Percentiles rank a stretch among this genome's conserved stretches.
Conservation (phyloP, 1,140 invertebrate species). For the Pectinophora gossypiella region DNA sequence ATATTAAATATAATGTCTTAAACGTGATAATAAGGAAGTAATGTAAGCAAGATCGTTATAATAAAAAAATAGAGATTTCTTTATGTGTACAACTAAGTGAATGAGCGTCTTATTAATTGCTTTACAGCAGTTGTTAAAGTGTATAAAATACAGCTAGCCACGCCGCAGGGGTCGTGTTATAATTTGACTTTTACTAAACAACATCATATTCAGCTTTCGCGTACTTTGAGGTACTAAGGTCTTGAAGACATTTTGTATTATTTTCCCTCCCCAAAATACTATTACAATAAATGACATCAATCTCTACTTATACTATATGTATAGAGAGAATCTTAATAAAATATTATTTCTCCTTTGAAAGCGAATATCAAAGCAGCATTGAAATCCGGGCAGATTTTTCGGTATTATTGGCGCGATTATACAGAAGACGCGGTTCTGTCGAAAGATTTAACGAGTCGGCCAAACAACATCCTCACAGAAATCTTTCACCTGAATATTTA, state of each 20-base stretch:
- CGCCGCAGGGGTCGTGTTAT: slow-evolving; percentile 30
- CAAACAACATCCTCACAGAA: slow-evolving; percentile 51
- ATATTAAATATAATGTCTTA: slow-evolving; percentile 56
- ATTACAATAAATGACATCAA: too few species aligned
- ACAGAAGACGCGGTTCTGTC: slow-evolving; percentile 33
- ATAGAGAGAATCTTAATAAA: slow-evolving; percentile 1
- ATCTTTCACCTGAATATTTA: slow-evolving; percentile 71
- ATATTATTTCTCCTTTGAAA: slow-evolving; percentile 56
- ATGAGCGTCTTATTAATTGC: slow-evolving; percentile 49
- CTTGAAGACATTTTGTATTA: too few species aligned
- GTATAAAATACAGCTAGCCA: slow-evolving; percentile 38
- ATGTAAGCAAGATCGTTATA: slow-evolving; percentile 60
- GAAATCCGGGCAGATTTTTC: slow-evolving; percentile 54
- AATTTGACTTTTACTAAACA: slow-evolving; percentile 19
- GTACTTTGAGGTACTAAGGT: too few species aligned
- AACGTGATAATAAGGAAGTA: slow-evolving; percentile 62
- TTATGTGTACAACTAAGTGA: slow-evolving; percentile 60
- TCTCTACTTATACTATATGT: too few species aligned
- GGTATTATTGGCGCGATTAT: slow-evolving; percentile 47
- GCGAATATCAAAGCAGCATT: slow-evolving; percentile 51
- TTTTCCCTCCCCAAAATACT: too few species aligned
- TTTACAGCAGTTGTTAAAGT: slow-evolving; percentile 42
- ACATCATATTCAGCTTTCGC: too few species aligned
- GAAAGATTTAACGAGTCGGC: slow-evolving; percentile 58
- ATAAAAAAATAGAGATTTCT: slow-evolving; percentile 57